Base-by-base conservation (phyloP, 1,140 invertebrate genomes). In the Nephila pilipes region DNA sequence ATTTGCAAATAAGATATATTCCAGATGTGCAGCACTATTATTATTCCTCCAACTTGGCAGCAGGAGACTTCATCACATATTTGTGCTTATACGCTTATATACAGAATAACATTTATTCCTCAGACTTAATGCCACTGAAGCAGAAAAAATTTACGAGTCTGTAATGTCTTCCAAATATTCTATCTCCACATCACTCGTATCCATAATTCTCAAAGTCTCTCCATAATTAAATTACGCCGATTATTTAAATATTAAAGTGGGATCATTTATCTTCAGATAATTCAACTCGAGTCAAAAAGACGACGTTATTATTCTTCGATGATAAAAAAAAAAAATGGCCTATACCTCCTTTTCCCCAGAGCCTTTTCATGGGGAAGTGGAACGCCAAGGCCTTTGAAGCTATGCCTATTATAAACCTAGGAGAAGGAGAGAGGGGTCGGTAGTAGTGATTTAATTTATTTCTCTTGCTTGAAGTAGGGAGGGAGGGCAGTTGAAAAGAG, bases 361-460 rank as follows among this genome's bases (percentile, higher is more conserved):
- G 69, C 32, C 29, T 75, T 75, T 75, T 75, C 69, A 75, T 6
- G 16, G n/a, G 32, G 36, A 75, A 75, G 69, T 75, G 69, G 69
- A 75, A 20, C 69, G 69, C 16, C 69, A 32, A 6, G 69, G 32
- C 69, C 16, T 75, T 75, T 32, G 69, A 32, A 18, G 29, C 32
- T 32, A 36, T 32, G 69, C 29, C 69, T 75, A 75, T 75, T 75
- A 75, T 75, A 75, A 75, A 75, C 46, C 46, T 46, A 36, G 29
- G 36, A 75, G 25, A 69, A 29, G 65, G 29, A 18, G n/a, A n/a
- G n/a, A n/a, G n/a, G n/a, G 29, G 29, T 3, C 57, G 25, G 29
- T 14, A 22, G 85, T 46, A 29, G 46, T 38, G 46, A 46, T 81
- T 90, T 90, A 90, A 90, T 90, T 90, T 80, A 90, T 79, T 90